phyloP scores from a whole-genome alignment of 2,113 vertebrate species.

The Macroglossus sobrinus region DNA sequence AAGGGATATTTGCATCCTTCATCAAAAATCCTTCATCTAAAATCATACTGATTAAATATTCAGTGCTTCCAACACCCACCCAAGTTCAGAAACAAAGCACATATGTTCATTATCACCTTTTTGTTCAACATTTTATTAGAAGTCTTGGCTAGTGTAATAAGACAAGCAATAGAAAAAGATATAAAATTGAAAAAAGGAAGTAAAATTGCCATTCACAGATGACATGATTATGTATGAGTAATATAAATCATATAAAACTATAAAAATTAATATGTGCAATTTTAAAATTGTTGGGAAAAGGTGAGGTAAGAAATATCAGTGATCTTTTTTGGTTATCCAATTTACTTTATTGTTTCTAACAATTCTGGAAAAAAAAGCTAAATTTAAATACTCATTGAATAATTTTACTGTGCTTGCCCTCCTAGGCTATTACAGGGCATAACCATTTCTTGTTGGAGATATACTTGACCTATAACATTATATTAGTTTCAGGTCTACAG shows the following conservation, averaged over 20 bases:
- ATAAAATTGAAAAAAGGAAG: neutral
- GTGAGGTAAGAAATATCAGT: neutral
- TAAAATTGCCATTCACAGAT: constrained; percentile 1
- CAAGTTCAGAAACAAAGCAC: neutral
- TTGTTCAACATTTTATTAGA: neutral
- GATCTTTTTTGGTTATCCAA: neutral
- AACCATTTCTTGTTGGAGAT: neutral
- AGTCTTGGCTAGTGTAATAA: neutral
- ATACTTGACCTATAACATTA: neutral
- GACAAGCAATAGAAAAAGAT: neutral
- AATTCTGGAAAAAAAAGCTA: neutral
- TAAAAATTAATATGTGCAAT: neutral
- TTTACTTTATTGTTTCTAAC: neutral
- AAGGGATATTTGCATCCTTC: neutral
- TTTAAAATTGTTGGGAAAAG: neutral
- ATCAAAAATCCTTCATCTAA: neutral
- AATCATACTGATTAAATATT: neutral
- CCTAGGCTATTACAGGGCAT: neutral
- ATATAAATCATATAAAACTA: neutral
- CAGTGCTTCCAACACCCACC: neutral
- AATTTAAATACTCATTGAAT: neutral
- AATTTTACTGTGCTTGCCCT: neutral
- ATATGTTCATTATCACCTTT: neutral
- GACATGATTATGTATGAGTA: neutral
- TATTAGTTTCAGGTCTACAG: neutral